Percentiles rank a stretch among this genome's conserved stretches.
These are phyloP conservation scores for Rotaria macrura DNA, from an alignment of 2,888 invertebrate species.

Conservation along the genomic window DNA sequence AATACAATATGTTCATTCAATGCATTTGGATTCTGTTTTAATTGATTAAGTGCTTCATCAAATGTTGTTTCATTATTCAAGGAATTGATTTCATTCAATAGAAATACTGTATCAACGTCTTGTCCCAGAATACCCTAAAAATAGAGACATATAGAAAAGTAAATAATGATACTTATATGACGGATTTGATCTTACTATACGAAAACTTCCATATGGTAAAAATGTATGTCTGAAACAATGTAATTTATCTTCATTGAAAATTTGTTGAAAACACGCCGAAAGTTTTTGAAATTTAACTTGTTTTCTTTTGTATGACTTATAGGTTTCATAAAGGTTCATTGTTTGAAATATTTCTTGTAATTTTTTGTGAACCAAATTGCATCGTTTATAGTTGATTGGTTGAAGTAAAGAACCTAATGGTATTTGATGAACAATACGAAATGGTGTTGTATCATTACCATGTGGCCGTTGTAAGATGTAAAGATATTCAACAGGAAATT, in stretches of 20 bases:
- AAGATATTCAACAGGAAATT: conserved; percentile 23
- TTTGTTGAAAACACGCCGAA: not conserved
- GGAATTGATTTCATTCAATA: not conserved
- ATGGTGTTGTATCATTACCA: conserved; percentile 22
- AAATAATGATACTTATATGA: not conserved
- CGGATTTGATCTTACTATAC: not conserved
- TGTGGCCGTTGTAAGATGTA: conserved; percentile 18
- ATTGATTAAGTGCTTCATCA: not conserved
- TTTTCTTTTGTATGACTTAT: not conserved
- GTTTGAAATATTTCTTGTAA: not conserved
- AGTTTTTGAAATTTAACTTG: not conserved
- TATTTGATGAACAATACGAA: conserved; percentile 20
- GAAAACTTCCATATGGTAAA: not conserved
- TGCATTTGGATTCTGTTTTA: not conserved
- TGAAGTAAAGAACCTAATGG: conserved; percentile 13
- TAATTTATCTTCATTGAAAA: not conserved
- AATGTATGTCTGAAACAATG: not conserved
- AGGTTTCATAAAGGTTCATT: not conserved
- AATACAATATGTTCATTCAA: not conserved
- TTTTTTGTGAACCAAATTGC: not conserved
- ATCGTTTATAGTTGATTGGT: not conserved
- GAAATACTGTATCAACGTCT: not conserved
- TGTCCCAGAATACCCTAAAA: not conserved
- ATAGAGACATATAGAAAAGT: not conserved
- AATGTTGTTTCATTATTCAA: not conserved